phyloP scores from a whole-genome alignment of 2,888 invertebrate species.

The Callimorpha dominula region DNA sequence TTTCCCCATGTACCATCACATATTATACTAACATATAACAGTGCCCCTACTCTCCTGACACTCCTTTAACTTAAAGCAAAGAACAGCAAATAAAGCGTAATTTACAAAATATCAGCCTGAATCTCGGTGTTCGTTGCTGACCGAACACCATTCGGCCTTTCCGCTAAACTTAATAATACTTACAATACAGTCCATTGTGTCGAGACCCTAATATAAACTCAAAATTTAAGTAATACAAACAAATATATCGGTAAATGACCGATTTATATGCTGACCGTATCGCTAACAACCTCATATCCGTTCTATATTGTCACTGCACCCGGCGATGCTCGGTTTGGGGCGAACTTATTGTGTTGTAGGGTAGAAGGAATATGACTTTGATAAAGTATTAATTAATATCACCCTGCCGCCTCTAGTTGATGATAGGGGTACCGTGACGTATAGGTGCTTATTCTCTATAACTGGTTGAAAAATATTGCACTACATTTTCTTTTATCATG shows the following conservation, averaged over 20 bases:
- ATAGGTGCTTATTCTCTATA: too few species aligned
- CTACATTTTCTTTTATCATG: too few species aligned
- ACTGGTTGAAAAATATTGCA: too few species aligned
- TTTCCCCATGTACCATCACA: too few species aligned
- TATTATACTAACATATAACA: too few species aligned
- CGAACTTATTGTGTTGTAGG: not conserved
- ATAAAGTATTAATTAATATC: not conserved
- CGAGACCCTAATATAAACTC: not conserved
- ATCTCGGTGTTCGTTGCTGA: not conserved
- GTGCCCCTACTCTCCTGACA: too few species aligned
- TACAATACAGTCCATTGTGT: not conserved
- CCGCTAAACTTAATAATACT: not conserved
- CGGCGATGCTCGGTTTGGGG: not conserved
- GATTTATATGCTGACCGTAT: constrained; percentile 12
- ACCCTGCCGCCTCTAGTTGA: too few species aligned
- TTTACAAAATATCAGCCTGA: not conserved
- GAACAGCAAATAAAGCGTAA: too few species aligned
- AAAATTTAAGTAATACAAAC: not conserved
- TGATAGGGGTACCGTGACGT: too few species aligned
- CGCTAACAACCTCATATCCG: constrained; percentile 9
- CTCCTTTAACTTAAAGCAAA: too few species aligned
- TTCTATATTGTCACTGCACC: constrained; percentile 7
- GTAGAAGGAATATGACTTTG: not conserved
- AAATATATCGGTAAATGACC: not conserved
- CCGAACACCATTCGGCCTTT: not conserved